phyloP scores from a whole-genome alignment of 2,113 vertebrate genomes.

The Podarcis cretensis region DNA sequence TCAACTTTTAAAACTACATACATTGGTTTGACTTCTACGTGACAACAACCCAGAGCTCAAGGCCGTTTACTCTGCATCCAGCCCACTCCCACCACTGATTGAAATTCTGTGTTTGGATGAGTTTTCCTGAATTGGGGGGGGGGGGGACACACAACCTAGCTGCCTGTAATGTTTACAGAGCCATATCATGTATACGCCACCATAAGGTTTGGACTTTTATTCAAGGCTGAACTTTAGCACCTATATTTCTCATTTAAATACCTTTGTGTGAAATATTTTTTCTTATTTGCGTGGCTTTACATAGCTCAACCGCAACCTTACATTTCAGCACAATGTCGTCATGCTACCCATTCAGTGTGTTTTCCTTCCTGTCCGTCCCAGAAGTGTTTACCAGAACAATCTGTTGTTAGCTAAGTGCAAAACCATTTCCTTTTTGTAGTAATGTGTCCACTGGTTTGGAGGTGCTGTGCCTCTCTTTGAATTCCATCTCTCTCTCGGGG shows the following conservation, averaged over 20 bases:
- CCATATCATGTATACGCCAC: no score
- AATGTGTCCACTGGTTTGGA: neutral
- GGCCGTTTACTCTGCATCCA: no score
- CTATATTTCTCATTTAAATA: neutral
- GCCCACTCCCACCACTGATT: no score
- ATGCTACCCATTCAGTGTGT: neutral
- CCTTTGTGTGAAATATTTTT: neutral
- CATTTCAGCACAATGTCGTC: neutral
- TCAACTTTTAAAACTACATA: neutral
- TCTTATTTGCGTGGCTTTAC: neutral
- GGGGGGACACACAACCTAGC: no score
- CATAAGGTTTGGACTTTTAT: neutral
- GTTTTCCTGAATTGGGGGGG: no score
- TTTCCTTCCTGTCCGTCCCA: slow-evolving; percentile 27
- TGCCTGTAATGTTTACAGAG: no score
- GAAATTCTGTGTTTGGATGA: no score
- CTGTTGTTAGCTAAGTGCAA: slow-evolving; percentile 16
- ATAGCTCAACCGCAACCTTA: neutral
- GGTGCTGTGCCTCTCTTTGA: neutral
- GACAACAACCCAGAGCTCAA: neutral
- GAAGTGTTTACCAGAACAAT: slow-evolving; percentile 19
- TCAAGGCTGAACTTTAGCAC: neutral
- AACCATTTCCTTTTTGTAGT: slow-evolving; percentile 23
- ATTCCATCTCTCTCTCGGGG: neutral
- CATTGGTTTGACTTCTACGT: no score